These are phyloP conservation scores for Burhinus oedicnemus DNA, from an alignment of 2,113 vertebrate genomes.

Conservation along the genomic window DNA sequence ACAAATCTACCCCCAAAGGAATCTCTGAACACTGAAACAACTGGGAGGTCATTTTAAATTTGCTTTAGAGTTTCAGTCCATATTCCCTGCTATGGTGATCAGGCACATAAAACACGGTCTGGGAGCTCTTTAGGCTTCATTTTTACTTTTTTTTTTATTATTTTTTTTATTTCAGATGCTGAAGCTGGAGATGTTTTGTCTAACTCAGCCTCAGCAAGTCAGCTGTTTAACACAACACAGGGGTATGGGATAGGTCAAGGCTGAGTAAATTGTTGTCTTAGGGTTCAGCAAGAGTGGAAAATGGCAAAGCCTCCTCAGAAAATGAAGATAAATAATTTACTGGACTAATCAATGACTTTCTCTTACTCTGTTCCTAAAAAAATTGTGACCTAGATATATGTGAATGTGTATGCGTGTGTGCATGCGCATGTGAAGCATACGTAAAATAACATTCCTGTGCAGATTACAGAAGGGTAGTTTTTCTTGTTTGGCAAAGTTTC, in stretches of 20 bases:
- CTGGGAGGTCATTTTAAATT: not conserved
- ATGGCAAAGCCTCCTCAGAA: not conserved
- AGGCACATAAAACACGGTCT: not conserved
- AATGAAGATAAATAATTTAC: not conserved
- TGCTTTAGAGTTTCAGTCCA: not conserved
- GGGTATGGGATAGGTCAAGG: not conserved
- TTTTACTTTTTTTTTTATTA: not conserved
- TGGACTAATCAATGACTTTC: not conserved
- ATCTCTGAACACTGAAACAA: not conserved
- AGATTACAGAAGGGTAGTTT: not conserved
- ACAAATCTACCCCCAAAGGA: not conserved
- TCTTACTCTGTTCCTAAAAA: not conserved
- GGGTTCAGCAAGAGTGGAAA: not conserved
- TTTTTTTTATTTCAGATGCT: not conserved
- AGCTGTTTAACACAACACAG: not conserved
- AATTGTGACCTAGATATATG: not conserved
- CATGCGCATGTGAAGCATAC: not conserved
- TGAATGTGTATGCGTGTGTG: not conserved
- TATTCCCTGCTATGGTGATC: not conserved
- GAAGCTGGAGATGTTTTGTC: not conserved
- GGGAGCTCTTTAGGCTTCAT: not conserved
- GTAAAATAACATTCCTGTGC: slow-evolving; percentile 30
- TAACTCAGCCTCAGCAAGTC: not conserved
- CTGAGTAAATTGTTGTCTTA: not conserved
- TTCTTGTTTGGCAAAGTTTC: slow-evolving; percentile 20